A percentile compares a stretch with the other conserved stretches of the same genome.
Evolutionary conservation across 2,888 invertebrate species (phyloP).

Genomic region (Labia minor): DNA sequence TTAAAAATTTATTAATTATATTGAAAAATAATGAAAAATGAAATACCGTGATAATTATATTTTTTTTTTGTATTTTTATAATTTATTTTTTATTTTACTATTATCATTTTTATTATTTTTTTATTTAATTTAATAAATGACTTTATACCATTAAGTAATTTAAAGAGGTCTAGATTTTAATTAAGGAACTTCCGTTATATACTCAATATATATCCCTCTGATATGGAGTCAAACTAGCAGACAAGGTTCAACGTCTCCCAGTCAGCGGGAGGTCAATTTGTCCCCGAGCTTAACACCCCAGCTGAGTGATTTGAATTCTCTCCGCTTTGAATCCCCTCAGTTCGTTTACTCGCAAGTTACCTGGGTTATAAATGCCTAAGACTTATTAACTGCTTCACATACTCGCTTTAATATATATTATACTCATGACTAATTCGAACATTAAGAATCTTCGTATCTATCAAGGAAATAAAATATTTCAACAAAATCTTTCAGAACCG

Average conservation of each 20-base stretch:
- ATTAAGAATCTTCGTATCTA: background rate
- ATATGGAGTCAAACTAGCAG: too few species aligned
- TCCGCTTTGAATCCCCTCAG: background rate
- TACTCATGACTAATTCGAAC: background rate
- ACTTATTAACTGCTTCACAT: slow-evolving; percentile 1
- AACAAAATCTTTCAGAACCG: background rate
- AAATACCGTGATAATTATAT: too few species aligned
- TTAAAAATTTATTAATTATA: too few species aligned
- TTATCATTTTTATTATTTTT: too few species aligned
- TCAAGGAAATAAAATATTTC: background rate
- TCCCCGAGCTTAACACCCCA: background rate
- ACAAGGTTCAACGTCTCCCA: background rate
- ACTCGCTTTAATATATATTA: background rate
- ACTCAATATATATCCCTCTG: too few species aligned
- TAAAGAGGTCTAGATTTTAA: too few species aligned
- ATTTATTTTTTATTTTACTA: too few species aligned
- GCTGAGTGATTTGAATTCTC: slow-evolving; percentile 3
- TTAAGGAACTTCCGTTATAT: too few species aligned
- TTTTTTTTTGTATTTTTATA: too few species aligned
- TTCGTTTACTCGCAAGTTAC: background rate
- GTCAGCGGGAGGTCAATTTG: background rate
- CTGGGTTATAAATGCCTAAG: slow-evolving; percentile 1
- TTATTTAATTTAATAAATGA: too few species aligned
- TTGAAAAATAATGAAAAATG: too few species aligned
- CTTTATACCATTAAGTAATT: too few species aligned